phyloP scores from a whole-genome alignment of 2,888 invertebrate genomes.

The Trichogramma evanescens region DNA sequence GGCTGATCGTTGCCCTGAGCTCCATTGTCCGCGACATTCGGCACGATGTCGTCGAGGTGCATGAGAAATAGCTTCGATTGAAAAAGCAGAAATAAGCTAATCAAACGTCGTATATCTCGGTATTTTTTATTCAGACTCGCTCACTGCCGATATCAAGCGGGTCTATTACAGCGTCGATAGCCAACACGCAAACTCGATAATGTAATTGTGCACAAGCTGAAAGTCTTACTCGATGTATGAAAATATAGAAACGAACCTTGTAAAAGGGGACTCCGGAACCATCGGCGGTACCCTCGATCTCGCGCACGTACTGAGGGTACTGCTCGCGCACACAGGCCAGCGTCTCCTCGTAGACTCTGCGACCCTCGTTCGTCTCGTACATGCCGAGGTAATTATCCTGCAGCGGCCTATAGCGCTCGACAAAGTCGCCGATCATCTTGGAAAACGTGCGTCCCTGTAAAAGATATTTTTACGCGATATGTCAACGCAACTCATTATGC shows the following conservation, averaged over 20 bases:
- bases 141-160: too few relatives aligned
- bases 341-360: conserved; percentile 67
- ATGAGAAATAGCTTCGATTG: conserved; percentile 70
- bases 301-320: conserved; percentile 76
- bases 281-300: conserved; percentile 78
- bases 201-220: not conserved
- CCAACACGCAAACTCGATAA: not conserved
- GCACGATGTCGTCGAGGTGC: conserved; percentile 76
- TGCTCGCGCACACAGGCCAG: conserved; percentile 60
- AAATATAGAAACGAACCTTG: conserved; percentile 53
- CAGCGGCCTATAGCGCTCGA: conserved; percentile 56
- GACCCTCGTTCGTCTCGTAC: conserved; percentile 65
- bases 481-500: too few relatives aligned
- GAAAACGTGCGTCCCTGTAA: conserved; percentile 73
- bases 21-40: conserved; percentile 48
- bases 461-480: not conserved
- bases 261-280: conserved; percentile 77
- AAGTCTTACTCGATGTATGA: not conserved
- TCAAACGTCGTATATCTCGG: not conserved
- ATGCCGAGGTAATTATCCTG: conserved; percentile 64
- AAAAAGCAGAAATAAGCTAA: not conserved
- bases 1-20: conserved; percentile 45
- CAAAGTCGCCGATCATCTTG: conserved; percentile 64
- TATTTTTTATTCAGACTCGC: not conserved
- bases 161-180: too few relatives aligned